Evolutionary conservation across 2,888 invertebrate genomes (phyloP), one percentile per base, ranked within the genome.

Genomic region (Cephus runcator): DNA sequence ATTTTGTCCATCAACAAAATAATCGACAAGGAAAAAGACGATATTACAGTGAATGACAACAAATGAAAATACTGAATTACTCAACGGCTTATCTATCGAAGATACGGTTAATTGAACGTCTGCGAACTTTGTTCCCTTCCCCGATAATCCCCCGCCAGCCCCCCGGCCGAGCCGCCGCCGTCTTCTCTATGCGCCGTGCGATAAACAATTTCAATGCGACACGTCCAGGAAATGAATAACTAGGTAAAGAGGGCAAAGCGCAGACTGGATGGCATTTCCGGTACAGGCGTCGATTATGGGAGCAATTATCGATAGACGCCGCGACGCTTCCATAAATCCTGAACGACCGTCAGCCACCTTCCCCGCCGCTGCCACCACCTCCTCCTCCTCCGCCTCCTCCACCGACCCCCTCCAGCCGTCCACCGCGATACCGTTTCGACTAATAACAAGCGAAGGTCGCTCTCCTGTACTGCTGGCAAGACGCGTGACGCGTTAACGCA

Each of bases 381-480:
- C 12, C 12, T 0, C 35, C 12, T 1, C 36, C 34, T 0, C 2
- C 11, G 1, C 11, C 34, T 2, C 34, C 15, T 6, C 0, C 1
- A 31, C 15, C n/a, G n/a, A n/a, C n/a, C n/a, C 15, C 40, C 40
- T 15, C 40, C 4, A 3, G 4, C 15, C 40, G 0, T 4, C 15
- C 4, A 3, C 40, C 40, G 1, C 80, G 83, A 80, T 81, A 79
- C 79, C 79, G 76, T 82, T 80, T 81, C 79, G 69, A 84, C 80
- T 77, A 71, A 85, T 75, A 83, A 79, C 80, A 78, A 76, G 73
- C 81, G 84, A 86, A 86, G 84, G 85, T 81, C 83, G 81, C 56
- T 77, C 56, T 77, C 40, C 4, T 40, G 15, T 40, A 40, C 15
- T 6, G 40, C 4, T 4, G 40, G 15, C 40, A 40, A 40, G 15